phyloP scores from a whole-genome alignment of 2,113 vertebrate species.

The Phylloscopus trochiloides region DNA sequence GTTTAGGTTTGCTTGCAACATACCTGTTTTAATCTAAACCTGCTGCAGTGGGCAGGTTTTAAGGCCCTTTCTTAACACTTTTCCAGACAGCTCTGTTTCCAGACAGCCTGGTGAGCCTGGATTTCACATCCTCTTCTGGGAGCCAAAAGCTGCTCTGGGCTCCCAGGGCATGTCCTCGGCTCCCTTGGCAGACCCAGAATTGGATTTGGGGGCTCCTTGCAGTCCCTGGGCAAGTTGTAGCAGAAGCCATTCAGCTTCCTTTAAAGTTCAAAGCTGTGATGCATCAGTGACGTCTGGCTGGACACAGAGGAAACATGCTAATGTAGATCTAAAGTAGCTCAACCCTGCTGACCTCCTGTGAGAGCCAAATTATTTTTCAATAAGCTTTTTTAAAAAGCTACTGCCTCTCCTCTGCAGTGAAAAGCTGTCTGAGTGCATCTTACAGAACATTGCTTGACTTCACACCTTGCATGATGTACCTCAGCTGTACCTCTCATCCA shows the following conservation, averaged over 20 bases:
- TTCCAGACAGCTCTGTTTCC: constrained; percentile 52
- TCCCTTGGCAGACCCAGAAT: neutral
- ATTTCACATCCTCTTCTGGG: constrained; percentile 33
- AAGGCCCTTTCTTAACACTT: neutral
- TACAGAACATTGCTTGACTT: neutral
- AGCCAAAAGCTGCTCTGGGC: fast-evolving
- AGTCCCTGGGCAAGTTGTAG: neutral
- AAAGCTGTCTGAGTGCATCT: neutral
- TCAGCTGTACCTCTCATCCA: neutral
- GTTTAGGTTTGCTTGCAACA: neutral
- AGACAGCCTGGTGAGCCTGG: neutral
- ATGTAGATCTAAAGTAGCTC: neutral
- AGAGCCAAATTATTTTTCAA: neutral
- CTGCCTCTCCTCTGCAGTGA: neutral
- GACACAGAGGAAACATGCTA: neutral
- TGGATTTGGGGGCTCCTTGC: neutral
- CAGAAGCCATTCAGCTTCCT: neutral
- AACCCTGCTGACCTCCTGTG: neutral
- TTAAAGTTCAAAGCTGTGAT: neutral
- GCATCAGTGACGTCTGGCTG: neutral
- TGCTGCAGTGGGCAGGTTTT: constrained; percentile 13
- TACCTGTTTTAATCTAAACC: constrained; percentile 47
- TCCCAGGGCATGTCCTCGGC: neutral
- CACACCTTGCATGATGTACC: neutral
- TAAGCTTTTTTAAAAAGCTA: neutral